These are phyloP conservation scores for Pygocentrus nattereri DNA, from an alignment of 2,797 vertebrate genomes.

Conservation along the genomic window DNA sequence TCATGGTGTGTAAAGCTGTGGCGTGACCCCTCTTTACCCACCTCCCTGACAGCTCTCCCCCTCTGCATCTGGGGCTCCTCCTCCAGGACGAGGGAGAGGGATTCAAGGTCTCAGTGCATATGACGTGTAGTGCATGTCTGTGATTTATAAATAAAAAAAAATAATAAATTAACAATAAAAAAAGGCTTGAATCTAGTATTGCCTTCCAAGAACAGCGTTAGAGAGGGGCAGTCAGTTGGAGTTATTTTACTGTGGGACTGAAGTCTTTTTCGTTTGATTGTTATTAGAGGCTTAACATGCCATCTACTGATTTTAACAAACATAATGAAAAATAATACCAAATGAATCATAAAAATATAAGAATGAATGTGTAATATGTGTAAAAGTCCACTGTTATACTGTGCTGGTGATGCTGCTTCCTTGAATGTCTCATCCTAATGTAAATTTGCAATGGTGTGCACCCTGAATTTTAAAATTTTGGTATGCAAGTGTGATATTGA, in stretches of 20 bases:
- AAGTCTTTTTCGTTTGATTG: too few species aligned
- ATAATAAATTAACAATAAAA: neutral
- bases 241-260: neutral
- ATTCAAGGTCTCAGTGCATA: neutral
- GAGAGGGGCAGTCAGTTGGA: neutral
- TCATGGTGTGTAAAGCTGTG: slow-evolving; percentile 79
- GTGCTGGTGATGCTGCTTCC: too few species aligned
- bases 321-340: too few species aligned
- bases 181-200: slow-evolving; percentile 10
- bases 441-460: neutral
- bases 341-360: too few species aligned
- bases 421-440: too few species aligned
- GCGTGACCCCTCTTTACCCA: slow-evolving; percentile 78
- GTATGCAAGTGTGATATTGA: too few species aligned
- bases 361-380: too few species aligned
- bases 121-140: slow-evolving; percentile 39
- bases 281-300: too few species aligned
- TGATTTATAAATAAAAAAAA: slow-evolving; percentile 29
- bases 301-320: too few species aligned
- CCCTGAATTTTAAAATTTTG: neutral
- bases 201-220: neutral
- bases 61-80: slow-evolving; percentile 72
- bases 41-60: slow-evolving; percentile 61
- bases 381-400: too few species aligned
- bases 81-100: slow-evolving; percentile 54